Conservation (phyloP, 1,140 invertebrate species). For the Papilio xuthus region DNA sequence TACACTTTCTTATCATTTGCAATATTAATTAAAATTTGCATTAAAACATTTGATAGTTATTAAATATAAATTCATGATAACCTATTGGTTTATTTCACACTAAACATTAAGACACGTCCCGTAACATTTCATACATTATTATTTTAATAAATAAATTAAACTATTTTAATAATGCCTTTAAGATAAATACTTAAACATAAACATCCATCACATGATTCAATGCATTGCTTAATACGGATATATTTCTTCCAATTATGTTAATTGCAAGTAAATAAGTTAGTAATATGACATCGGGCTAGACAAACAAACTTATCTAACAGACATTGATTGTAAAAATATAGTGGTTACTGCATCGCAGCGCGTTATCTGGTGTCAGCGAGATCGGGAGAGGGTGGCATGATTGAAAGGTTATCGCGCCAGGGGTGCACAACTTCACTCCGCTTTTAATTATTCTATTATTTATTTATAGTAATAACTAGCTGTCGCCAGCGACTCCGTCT, state of each 20-base stretch:
- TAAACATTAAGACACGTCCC: neutral
- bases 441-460: neutral
- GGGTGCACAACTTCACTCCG: neutral
- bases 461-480: too few species aligned
- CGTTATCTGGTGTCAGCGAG: neutral
- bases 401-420: constrained; percentile 21
- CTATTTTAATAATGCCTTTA: too few species aligned
- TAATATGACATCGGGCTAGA: neutral
- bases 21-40: constrained; percentile 1
- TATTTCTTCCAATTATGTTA: neutral
- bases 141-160: too few species aligned
- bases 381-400: constrained; percentile 22
- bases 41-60: neutral
- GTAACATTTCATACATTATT: too few species aligned
- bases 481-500: too few species aligned
- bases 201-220: too few species aligned
- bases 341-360: neutral
- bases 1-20: neutral
- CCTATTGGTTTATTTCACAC: neutral
- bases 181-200: too few species aligned
- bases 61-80: neutral
- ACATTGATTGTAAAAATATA: constrained; percentile 20
- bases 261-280: neutral
- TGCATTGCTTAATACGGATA: neutral
- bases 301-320: constrained; percentile 12